phyloP scores from a whole-genome alignment of 1,140 invertebrate genomes.

The Copidosoma floridanum region DNA sequence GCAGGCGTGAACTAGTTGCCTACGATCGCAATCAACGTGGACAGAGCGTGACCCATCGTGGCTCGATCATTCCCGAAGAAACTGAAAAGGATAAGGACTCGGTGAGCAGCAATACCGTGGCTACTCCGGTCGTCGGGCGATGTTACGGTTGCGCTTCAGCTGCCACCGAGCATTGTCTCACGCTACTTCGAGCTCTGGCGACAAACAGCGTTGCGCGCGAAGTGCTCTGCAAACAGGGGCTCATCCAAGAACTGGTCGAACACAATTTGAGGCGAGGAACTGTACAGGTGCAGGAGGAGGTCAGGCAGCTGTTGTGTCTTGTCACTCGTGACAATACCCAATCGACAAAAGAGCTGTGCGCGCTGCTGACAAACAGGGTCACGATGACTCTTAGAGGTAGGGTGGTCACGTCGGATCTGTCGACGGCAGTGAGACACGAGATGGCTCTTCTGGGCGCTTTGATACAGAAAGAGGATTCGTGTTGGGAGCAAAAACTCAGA shows the following conservation, averaged over 20 bases:
- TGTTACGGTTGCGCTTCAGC: constrained; percentile 85
- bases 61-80: not conserved
- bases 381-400: constrained; percentile 71
- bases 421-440: constrained; percentile 78
- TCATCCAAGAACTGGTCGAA: constrained; percentile 87
- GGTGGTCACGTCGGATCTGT: constrained; percentile 68
- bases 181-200: constrained; percentile 86
- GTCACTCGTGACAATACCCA: constrained; percentile 87
- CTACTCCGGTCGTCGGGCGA: constrained; percentile 49
- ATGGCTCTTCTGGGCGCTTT: constrained; percentile 85
- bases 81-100: not conserved
- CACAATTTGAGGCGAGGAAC: constrained; percentile 83
- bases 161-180: constrained; percentile 91
- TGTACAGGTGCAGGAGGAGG: constrained; percentile 79
- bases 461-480: constrained; percentile 88
- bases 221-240: constrained; percentile 79
- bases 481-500: constrained; percentile 90
- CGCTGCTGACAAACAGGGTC: constrained; percentile 79
- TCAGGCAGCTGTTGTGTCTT: constrained; percentile 82
- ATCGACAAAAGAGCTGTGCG: constrained; percentile 83
- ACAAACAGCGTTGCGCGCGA: constrained; percentile 76
- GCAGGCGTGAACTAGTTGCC: constrained; percentile 85
- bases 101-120: constrained; percentile 15
- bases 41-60: constrained; percentile 25
- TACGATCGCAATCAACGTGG: constrained; percentile 84